phyloP scores from a whole-genome alignment of 1,140 invertebrate genomes.

The Dolichoris vasculosae region DNA sequence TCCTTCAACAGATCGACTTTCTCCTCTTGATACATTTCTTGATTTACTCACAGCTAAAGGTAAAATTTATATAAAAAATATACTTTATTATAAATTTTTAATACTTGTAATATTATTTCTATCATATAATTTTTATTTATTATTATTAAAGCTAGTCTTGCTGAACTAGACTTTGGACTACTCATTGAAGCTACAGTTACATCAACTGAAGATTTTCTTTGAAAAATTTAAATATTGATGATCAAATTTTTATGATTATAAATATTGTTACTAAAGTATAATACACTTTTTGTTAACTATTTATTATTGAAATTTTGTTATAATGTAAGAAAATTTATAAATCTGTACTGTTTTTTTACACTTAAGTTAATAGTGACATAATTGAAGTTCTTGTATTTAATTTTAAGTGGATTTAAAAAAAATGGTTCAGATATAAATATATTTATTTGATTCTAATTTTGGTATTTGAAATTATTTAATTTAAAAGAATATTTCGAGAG shows the following conservation, averaged over 20 bases:
- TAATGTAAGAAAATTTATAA: too few relatives aligned
- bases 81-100: not conserved
- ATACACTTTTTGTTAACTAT: conserved; percentile 23
- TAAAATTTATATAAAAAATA: conserved; percentile 54
- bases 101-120: too few relatives aligned
- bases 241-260: not conserved
- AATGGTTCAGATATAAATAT: conserved; percentile 36
- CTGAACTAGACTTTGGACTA: conserved; percentile 87
- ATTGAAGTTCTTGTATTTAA: too few relatives aligned
- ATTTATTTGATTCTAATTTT: not conserved
- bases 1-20: conserved; percentile 82
- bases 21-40: conserved; percentile 87
- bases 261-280: not conserved
- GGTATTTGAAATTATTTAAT: too few relatives aligned
- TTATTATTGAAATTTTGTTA: conserved; percentile 2
- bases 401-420: not conserved
- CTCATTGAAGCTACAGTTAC: conserved; percentile 86
- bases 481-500: too few relatives aligned
- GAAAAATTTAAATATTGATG: conserved; percentile 35
- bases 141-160: conserved; percentile 78
- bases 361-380: too few relatives aligned
- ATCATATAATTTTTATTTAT: conserved; percentile 12
- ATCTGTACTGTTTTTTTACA: too few relatives aligned
- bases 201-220: conserved; percentile 76
- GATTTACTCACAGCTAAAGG: conserved; percentile 89